These are phyloP conservation scores for Mormyrus proboscirostris DNA, from an alignment of 2,797 vertebrate genomes.

Conservation along the genomic window DNA sequence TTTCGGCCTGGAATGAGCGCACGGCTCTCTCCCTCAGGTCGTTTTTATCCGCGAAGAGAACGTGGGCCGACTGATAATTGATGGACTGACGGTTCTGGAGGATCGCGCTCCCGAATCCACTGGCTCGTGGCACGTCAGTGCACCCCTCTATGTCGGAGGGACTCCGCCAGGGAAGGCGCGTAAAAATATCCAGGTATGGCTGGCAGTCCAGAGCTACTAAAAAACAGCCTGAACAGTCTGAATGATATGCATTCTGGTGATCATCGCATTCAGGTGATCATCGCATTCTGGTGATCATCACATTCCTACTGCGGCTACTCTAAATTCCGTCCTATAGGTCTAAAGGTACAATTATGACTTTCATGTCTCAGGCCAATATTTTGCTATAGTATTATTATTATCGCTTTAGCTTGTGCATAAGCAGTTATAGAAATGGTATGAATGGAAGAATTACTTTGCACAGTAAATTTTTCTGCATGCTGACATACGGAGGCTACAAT, in stretches of 20 bases:
- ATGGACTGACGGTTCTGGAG: conserved; percentile 73
- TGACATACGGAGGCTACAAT: neutral
- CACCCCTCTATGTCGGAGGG: conserved; percentile 79
- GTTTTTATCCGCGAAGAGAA: conserved; percentile 71
- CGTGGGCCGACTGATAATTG: conserved; percentile 72
- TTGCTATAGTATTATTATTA: neutral
- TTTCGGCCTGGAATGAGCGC: conserved; percentile 6
- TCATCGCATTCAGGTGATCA: neutral
- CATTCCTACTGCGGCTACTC: neutral
- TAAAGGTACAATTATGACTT: neutral
- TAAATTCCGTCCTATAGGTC: neutral
- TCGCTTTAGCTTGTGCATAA: neutral
- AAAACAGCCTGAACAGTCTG: neutral
- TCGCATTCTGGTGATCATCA: neutral
- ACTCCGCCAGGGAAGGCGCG: conserved; percentile 75
- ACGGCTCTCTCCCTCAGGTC: conserved; percentile 59
- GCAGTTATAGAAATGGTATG: neutral
- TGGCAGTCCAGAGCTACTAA: neutral
- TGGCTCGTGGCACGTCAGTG: conserved; percentile 64
- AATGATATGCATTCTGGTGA: neutral
- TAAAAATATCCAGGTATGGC: conserved; percentile 80
- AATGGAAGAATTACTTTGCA: neutral
- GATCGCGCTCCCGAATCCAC: conserved; percentile 50
- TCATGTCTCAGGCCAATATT: neutral
- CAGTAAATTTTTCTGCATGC: neutral